These are phyloP conservation scores for Poeciliopsis occidentalis DNA, from an alignment of 2,113 vertebrate genomes.

Conservation along the genomic window DNA sequence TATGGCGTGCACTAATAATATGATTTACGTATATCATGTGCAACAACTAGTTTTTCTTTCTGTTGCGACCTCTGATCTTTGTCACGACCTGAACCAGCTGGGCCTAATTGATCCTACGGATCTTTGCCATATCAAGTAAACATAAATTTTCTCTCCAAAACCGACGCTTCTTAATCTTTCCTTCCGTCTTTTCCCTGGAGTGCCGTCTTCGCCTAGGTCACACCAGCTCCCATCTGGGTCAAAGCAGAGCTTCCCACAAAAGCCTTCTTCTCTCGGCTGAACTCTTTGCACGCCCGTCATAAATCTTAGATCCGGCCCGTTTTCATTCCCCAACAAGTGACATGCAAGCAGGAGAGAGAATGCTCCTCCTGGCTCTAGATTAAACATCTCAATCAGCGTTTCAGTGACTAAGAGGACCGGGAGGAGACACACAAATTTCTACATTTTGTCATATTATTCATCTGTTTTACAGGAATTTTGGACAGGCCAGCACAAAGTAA, in stretches of 20 bases:
- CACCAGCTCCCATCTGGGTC: constrained; percentile 69
- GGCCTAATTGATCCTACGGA: constrained; percentile 21
- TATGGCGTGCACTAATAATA: constrained; percentile 32
- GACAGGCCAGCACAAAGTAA: not conserved
- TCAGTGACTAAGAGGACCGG: constrained; percentile 5
- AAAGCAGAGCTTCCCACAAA: constrained; percentile 63
- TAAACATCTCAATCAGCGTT: not conserved
- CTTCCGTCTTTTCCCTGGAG: constrained; percentile 37
- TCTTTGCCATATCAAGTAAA: constrained; percentile 46
- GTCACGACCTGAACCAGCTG: not conserved
- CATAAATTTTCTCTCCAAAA: constrained; percentile 34
- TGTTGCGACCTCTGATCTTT: not conserved
- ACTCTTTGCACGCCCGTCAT: constrained; percentile 44
- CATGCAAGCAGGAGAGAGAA: not conserved
- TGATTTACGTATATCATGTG: constrained; percentile 48
- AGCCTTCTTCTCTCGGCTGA: constrained; percentile 17
- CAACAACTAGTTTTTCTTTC: constrained; percentile 8
- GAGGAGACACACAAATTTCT: not conserved
- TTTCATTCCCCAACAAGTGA: constrained; percentile 21
- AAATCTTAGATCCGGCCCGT: constrained; percentile 39
- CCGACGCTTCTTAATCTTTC: constrained; percentile 31
- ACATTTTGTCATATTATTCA: not conserved
- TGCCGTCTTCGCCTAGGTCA: constrained; percentile 41
- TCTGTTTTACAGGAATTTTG: not conserved
- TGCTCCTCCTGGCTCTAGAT: not conserved